phyloP scores from a whole-genome alignment of 2,113 vertebrate species.

The Antigone vipio region DNA sequence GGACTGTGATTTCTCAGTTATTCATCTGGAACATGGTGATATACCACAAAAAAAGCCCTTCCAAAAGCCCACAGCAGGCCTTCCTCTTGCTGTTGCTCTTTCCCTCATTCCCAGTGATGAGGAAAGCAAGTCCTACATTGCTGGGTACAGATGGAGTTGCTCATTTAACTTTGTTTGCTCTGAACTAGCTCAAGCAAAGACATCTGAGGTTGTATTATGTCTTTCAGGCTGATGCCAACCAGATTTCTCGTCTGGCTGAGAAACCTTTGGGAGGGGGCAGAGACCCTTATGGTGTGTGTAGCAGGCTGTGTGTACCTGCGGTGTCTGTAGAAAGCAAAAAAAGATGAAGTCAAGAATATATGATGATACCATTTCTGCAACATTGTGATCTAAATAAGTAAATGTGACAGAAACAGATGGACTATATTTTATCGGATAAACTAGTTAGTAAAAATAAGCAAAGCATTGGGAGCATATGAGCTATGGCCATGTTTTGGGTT shows the following conservation, averaged over 20 bases:
- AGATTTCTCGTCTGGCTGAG: background rate
- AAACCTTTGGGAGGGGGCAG: background rate
- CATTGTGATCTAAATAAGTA: background rate
- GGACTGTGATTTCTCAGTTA: background rate
- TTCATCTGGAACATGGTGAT: background rate
- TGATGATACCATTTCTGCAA: background rate
- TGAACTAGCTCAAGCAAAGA: background rate
- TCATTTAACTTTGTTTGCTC: background rate
- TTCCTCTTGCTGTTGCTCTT: background rate
- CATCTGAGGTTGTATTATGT: rapidly evolving
- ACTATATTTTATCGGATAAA: background rate
- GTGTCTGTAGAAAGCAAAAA: background rate
- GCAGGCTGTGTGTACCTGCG: rapidly evolving
- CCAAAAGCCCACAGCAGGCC: background rate
- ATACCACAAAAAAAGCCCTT: background rate
- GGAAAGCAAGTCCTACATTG: background rate
- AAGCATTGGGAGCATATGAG: background rate
- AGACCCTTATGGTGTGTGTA: rapidly evolving
- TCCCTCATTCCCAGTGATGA: background rate
- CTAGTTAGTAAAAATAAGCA: background rate
- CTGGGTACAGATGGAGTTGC: background rate
- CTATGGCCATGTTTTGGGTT: background rate
- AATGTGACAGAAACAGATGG: background rate
- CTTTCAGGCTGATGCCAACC: background rate
- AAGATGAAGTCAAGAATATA: background rate